These are phyloP conservation scores for Sycobia sp. DNA, from an alignment of 1,140 invertebrate genomes.

Conservation along the genomic window DNA sequence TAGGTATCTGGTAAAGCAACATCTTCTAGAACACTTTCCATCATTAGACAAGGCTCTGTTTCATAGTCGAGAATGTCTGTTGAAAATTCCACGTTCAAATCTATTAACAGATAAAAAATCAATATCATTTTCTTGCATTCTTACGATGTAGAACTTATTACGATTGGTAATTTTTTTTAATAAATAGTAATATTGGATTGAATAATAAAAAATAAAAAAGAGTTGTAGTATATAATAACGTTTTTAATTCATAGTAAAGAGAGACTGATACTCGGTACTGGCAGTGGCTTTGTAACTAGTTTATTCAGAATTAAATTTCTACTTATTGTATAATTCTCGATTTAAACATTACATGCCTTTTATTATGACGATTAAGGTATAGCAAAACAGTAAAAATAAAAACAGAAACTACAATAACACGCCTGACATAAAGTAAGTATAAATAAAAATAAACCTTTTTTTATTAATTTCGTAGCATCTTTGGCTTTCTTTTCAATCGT, in stretches of 20 bases:
- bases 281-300: too few species aligned
- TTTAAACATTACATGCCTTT: too few species aligned
- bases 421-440: neutral
- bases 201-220: too few species aligned
- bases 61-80: conserved; percentile 76
- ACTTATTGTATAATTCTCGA: too few species aligned
- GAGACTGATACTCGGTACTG: too few species aligned
- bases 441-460: conserved; percentile 46
- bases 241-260: too few species aligned
- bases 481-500: conserved; percentile 46
- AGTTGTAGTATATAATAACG: too few species aligned
- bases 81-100: conserved; percentile 62
- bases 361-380: too few species aligned
- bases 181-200: too few species aligned
- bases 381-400: neutral
- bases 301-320: too few species aligned
- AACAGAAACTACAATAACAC: neutral
- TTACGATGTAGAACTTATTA: too few species aligned
- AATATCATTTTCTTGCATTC: conserved; percentile 3
- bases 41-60: conserved; percentile 79
- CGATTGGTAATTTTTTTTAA: too few species aligned
- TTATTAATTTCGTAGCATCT: conserved; percentile 47
- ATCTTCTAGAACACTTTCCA: conserved; percentile 74
- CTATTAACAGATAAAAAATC: conserved; percentile 34
- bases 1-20: conserved; percentile 69